These are phyloP conservation scores for Pyrrhosoma nymphula DNA, from an alignment of 2,888 invertebrate genomes.

Conservation along the genomic window DNA sequence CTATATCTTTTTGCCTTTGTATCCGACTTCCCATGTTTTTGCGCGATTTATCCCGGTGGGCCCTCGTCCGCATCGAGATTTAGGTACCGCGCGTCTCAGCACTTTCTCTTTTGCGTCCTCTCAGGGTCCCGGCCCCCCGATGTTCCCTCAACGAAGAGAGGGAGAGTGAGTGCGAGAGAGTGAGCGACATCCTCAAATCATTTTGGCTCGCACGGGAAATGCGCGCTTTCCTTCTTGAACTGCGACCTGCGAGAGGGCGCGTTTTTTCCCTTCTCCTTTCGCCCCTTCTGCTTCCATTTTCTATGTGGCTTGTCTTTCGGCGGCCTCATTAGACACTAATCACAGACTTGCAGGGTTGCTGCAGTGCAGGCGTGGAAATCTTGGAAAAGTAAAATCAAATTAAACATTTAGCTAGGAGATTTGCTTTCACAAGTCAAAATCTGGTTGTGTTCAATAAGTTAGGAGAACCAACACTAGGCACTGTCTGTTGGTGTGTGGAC, in stretches of 20 bases:
- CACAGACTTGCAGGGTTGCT: no score
- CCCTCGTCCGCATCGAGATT: slow-evolving; percentile 26
- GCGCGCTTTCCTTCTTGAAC: not conserved
- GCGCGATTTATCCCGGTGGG: not conserved
- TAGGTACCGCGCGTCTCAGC: slow-evolving; percentile 41
- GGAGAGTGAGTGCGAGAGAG: not conserved
- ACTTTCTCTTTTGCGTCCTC: slow-evolving; percentile 50
- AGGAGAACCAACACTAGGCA: no score
- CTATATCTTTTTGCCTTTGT: not conserved
- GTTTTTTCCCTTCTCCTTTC: not conserved
- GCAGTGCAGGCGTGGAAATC: no score
- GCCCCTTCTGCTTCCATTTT: not conserved
- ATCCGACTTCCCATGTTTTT: not conserved
- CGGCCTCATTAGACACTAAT: not conserved
- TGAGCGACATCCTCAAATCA: slow-evolving; percentile 9
- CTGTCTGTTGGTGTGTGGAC: no score
- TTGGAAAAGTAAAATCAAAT: no score
- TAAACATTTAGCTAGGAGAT: no score
- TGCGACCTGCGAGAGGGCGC: not conserved
- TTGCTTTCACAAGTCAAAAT: no score
- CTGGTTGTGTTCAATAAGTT: no score
- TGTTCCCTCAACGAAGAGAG: not conserved
- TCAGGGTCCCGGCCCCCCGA: not conserved
- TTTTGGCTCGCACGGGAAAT: slow-evolving; percentile 29
- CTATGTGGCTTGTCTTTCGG: not conserved